Conservation (phyloP, 1,140 invertebrate species). For the Luehdorfia chinensis region DNA sequence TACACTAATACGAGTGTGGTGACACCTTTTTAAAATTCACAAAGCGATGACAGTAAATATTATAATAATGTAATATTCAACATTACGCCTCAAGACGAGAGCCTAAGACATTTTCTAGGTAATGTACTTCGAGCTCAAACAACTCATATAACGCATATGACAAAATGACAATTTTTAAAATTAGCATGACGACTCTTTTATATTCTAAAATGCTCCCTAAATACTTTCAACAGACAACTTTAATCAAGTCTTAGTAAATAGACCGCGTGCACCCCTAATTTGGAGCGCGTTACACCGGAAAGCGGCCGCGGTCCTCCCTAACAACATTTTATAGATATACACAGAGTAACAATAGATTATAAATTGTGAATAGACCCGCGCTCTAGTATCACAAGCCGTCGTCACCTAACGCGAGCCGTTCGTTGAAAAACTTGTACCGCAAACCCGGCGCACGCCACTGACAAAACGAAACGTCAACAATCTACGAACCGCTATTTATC, state of each 20-base stretch:
- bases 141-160: conserved; percentile 1
- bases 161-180: conserved; percentile 6
- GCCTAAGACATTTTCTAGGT: background rate
- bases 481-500: conserved; percentile 46
- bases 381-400: conserved; percentile 13
- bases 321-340: conserved; percentile 49
- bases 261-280: conserved; percentile 21
- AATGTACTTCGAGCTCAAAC: conserved; percentile 9
- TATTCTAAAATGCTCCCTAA: conserved; percentile 39
- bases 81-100: conserved; percentile 10
- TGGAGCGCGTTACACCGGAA: conserved; percentile 10
- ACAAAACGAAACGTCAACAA: conserved; percentile 29
- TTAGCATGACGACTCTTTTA: conserved; percentile 17
- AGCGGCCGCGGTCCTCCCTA: conserved; percentile 18
- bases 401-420: conserved; percentile 21
- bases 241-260: conserved; percentile 54
- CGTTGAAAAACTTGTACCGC: conserved; percentile 55
- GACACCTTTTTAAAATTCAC: background rate
- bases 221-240: conserved; percentile 58
- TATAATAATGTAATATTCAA: conserved; percentile 12
- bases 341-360: conserved; percentile 18
- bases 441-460: conserved; percentile 25
- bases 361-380: conserved; percentile 10
- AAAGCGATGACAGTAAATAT: conserved; percentile 1
- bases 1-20: background rate